A percentile compares a stretch with the other conserved stretches of the same genome.
Conservation (phyloP, 2,113 vertebrate genomes). For the Uropsilus gracilis region DNA sequence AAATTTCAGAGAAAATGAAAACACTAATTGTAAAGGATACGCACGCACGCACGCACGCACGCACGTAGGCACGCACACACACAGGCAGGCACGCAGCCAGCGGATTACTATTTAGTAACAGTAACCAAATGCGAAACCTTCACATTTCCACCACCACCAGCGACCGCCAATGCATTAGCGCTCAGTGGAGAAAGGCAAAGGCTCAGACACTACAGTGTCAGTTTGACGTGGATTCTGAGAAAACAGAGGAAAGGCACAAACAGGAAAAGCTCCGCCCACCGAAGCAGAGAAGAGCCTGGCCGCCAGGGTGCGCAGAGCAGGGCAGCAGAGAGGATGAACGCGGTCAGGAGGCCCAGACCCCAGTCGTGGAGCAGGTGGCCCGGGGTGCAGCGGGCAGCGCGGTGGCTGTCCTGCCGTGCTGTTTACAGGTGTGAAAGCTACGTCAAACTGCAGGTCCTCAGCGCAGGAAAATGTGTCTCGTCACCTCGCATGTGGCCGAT, state of each 20-base stretch:
- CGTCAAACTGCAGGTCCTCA: too few relatives aligned
- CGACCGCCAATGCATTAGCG: too few relatives aligned
- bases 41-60: too few relatives aligned
- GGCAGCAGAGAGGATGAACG: not conserved
- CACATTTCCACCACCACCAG: too few relatives aligned
- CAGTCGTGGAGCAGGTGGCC: not conserved
- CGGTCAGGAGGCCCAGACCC: not conserved
- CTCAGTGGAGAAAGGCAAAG: not conserved
- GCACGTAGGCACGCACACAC: too few relatives aligned
- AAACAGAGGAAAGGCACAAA: not conserved
- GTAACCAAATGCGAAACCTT: too few relatives aligned
- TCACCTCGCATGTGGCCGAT: too few relatives aligned
- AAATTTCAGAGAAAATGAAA: not conserved
- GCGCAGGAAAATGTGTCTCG: too few relatives aligned
- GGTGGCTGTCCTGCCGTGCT: too few relatives aligned
- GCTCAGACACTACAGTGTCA: not conserved
- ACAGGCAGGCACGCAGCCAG: too few relatives aligned
- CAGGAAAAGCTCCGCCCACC: not conserved
- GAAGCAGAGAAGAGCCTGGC: not conserved
- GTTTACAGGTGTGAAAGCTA: too few relatives aligned
- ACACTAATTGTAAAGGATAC: not conserved
- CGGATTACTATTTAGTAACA: too few relatives aligned
- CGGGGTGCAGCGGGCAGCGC: not conserved
- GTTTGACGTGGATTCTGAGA: not conserved
- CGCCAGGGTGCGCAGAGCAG: not conserved